Evolutionary conservation across 2,113 vertebrate species (phyloP).

Genomic region (Sturnus vulgaris): DNA sequence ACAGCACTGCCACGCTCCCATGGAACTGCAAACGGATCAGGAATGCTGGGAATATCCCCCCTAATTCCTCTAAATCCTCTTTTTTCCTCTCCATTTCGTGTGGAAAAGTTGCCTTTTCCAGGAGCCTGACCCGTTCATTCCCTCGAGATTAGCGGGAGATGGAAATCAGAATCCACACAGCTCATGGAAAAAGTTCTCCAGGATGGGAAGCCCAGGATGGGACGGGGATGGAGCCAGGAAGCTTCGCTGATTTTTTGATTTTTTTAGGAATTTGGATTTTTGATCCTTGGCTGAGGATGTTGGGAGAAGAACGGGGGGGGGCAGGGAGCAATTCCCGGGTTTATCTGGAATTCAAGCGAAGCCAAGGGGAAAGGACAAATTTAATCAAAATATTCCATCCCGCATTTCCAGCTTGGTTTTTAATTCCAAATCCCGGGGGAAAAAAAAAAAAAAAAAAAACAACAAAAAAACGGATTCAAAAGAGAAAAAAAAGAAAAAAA

Average conservation of each 20-base stretch:
- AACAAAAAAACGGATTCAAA: background rate
- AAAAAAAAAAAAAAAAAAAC: background rate
- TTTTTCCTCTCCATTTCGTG: background rate
- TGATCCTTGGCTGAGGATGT: background rate
- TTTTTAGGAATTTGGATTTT: background rate
- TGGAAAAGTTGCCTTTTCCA: background rate
- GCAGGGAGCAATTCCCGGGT: background rate
- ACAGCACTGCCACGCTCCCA: background rate
- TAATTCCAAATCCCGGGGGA: background rate
- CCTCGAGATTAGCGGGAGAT: background rate
- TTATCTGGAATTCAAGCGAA: background rate
- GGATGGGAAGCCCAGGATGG: background rate
- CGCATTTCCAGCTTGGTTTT: background rate
- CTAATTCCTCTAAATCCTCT: background rate
- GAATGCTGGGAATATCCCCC: background rate
- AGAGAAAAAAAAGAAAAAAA: too few species aligned
- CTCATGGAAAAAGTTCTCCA: background rate
- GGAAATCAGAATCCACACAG: background rate
- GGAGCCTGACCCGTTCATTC: rapidly evolving
- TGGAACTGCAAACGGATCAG: background rate
- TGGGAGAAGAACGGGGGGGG: background rate
- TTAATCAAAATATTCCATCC: background rate
- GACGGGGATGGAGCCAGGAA: background rate
- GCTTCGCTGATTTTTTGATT: rapidly evolving
- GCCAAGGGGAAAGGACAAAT: background rate